Conservation (phyloP, 2,888 invertebrate genomes). For the Cylloceria caligata region DNA sequence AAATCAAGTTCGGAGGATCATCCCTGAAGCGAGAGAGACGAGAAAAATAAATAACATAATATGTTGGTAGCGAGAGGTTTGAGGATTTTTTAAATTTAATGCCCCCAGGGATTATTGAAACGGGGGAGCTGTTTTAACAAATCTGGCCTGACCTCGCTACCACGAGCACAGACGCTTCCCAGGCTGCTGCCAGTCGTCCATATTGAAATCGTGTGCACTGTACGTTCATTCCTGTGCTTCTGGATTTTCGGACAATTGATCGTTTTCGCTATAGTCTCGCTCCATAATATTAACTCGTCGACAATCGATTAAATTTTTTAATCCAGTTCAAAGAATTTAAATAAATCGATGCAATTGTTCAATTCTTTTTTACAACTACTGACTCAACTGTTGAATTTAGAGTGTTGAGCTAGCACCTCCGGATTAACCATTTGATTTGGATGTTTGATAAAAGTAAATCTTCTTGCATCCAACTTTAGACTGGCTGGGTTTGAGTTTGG, state of each 20-base stretch:
- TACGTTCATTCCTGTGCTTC: not conserved
- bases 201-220: not conserved
- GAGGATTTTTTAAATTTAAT: slow-evolving; percentile 10
- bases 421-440: slow-evolving; percentile 12
- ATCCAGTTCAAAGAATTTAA: not conserved
- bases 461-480: not conserved
- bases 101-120: slow-evolving; percentile 12
- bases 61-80: not conserved
- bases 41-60: slow-evolving; percentile 3
- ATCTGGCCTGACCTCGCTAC: not conserved
- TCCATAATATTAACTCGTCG: not conserved
- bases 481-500: not conserved
- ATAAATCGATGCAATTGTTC: not conserved
- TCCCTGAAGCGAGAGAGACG: not conserved
- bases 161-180: not conserved
- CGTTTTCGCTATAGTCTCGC: not conserved
- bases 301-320: not conserved
- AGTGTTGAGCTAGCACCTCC: not conserved
- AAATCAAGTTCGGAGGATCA: not conserved
- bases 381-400: not conserved
- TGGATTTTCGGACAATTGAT: not conserved
- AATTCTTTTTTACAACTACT: not conserved
- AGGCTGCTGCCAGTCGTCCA: slow-evolving; percentile 9
- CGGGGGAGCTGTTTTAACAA: not conserved
- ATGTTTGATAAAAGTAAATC: slow-evolving; percentile 4